phyloP scores from a whole-genome alignment of 1,140 invertebrate species.

The Anastatus disparis region DNA sequence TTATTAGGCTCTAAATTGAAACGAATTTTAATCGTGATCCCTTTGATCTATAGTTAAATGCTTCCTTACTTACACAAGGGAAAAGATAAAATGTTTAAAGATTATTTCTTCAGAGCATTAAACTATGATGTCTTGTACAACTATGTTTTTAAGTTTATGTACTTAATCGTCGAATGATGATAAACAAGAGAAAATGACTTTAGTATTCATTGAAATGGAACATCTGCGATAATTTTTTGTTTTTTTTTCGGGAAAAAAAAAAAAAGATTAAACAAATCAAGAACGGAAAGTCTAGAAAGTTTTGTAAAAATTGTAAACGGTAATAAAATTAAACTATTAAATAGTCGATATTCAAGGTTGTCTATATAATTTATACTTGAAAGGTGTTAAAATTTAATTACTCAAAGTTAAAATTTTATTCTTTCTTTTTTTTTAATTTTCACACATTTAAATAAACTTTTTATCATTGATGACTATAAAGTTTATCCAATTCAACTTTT shows the following conservation, averaged over 20 bases:
- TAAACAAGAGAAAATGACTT: neutral
- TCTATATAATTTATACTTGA: too few species aligned
- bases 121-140: neutral
- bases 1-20: slow-evolving; percentile 12
- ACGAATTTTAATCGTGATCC: neutral
- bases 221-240: slow-evolving; percentile 6
- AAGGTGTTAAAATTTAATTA: too few species aligned
- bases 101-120: neutral
- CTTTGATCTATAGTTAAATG: neutral
- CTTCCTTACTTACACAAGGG: neutral
- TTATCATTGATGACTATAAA: too few species aligned
- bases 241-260: neutral
- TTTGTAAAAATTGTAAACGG: too few species aligned
- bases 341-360: too few species aligned
- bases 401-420: too few species aligned
- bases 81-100: neutral
- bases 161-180: slow-evolving; percentile 8
- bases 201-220: neutral
- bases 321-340: too few species aligned
- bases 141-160: neutral
- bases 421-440: too few species aligned
- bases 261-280: too few species aligned
- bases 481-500: too few species aligned
- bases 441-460: too few species aligned
- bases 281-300: too few species aligned